Percentiles rank a stretch among this genome's conserved stretches.
Evolutionary conservation across 2,113 vertebrate species (phyloP).

Genomic region (Ivindomyrus marchei): DNA sequence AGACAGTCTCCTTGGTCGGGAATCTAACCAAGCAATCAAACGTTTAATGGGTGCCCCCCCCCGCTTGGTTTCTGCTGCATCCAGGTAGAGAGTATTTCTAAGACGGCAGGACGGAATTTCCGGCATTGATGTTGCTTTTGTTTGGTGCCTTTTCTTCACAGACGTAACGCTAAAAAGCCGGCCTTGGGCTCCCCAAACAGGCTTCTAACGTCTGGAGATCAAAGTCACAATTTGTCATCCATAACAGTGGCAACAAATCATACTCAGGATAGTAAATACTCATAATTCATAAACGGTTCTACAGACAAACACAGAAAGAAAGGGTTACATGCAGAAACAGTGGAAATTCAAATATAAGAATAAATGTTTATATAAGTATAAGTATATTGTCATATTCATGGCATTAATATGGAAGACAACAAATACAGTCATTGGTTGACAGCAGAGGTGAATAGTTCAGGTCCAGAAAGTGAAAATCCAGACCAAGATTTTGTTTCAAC

Average conservation of each 20-base stretch:
- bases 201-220: background rate
- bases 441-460: background rate
- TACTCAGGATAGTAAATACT: background rate
- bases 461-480: background rate
- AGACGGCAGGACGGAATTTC: background rate
- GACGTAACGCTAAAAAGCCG: background rate
- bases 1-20: slow-evolving; percentile 52
- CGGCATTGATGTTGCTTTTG: background rate
- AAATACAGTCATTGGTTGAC: slow-evolving; percentile 18
- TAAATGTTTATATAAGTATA: background rate
- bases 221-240: background rate
- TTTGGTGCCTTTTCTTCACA: background rate
- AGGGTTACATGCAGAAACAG: background rate
- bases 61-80: background rate
- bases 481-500: too few relatives aligned
- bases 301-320: background rate
- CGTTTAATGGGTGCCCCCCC: slow-evolving; percentile 48
- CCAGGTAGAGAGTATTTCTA: slow-evolving; percentile 12
- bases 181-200: background rate
- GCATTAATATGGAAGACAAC: background rate
- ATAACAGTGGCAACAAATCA: background rate
- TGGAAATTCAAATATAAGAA: background rate
- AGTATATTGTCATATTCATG: background rate
- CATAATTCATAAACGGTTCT: background rate
- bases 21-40: slow-evolving; percentile 70